Base-by-base conservation (phyloP, 1,140 invertebrate genomes). In the Eriosoma lanigerum region DNA sequence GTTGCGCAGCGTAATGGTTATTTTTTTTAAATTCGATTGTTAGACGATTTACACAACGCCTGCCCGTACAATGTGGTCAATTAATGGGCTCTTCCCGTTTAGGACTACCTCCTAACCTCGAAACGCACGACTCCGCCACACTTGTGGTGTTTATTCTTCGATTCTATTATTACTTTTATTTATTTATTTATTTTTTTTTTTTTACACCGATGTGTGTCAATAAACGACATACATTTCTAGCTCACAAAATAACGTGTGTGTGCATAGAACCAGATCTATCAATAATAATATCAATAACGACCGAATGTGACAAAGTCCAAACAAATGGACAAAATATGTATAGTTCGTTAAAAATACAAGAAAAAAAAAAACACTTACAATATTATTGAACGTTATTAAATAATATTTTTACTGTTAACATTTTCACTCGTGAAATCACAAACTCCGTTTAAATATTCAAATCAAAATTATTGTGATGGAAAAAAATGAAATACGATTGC, bases 41-140 rank as follows among this genome's bases (percentile, higher is more conserved):
- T 52, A 52, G 24, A 72, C 50, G 68, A 72, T 72, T 72, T 72
- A 72, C 68, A 52, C 32, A 38, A 38, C 8, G 68, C 52, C 68
- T n/a, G 17, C 46, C 54, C 56, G 24, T 78, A 78, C 75, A 78
- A 78, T 78, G 75, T 38, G 56, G 75, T 78, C 75, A 78, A 78
- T 78, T 78, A 78, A 78, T 78, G 75, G 75, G 56, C 38, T 60
- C 75, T 78, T 78, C 56, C 75, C 75, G 75, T 78, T 78, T 78
- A 78, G 75, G 75, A 62, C 32, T 26, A 46, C 24, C 12, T 38
- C 32, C 32, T 4, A 38, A n/a, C n/a, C n/a, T 46, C 54, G 73
- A 76, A 76, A 76, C 73, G 75, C 75, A 78, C 75, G 56, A 78
- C 56, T 78, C 56, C 56, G 60, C 75, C 29, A 32, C 32, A 24